Evolutionary conservation across 2,888 invertebrate genomes (phyloP), one percentile per base, ranked within the genome.

Genomic region (Actias luna): DNA sequence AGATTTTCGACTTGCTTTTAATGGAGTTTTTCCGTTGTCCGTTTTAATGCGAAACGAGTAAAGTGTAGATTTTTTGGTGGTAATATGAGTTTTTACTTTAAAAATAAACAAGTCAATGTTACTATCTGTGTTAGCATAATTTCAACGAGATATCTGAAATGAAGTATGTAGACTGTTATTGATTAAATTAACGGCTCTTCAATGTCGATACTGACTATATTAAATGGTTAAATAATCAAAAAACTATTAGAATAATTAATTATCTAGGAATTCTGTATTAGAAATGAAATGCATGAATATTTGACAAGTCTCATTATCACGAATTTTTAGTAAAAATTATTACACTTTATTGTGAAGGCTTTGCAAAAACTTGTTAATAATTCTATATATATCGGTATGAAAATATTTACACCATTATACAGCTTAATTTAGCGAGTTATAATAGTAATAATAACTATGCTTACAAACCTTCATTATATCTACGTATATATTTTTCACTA

Each of bases 1-100:
- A 76, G 78, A 80, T 82, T 83, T 83, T 72, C 78, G 80, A 80
- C 80, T 78, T 78, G 73, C 76, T 82, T 86, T 85, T 86, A 82
- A 88, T 85, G 76, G 82, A 81, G 67, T 74, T 73, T 76, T 64
- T 69, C 70, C 74, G 78, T 78, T 78, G 82, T 77, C 79, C 78
- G 76, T 79, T 78, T 83, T 81, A 80, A 58, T 79, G 80, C 75
- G 69, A 69, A 67, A 69, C 70, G 74, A 72, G 75, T 81, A 82
- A 81, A 79, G 71, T 71, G 63, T 66, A 67, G 69, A 73, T 73
- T 76, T 69, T 59, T 65, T n/a, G n/a, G 64, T 61, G 64, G 29
- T 69, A 27, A 22, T 35, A 42, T 14, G 22, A 25, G 62, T 64
- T 61, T 57, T 60, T 66, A 65, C 63, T 60, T 69, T 69, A 67